A percentile compares a stretch with the other conserved stretches of the same genome.
phyloP scores from a whole-genome alignment of 2,797 vertebrate species.

The Peromyscus attwateri region DNA sequence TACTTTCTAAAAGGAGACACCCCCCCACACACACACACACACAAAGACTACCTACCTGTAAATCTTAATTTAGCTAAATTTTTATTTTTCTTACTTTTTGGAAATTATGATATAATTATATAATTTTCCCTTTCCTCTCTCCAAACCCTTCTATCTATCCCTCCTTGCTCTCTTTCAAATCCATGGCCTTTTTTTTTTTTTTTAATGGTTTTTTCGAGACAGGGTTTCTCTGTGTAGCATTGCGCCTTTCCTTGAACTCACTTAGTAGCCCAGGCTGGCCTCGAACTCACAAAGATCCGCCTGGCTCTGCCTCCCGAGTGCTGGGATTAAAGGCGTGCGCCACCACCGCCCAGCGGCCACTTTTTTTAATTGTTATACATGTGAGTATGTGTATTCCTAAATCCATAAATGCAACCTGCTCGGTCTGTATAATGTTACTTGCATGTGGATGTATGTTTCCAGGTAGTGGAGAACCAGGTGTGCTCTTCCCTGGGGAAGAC shows the following conservation, averaged over 20 bases:
- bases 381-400: not conserved
- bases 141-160: not conserved
- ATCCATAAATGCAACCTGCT: not conserved
- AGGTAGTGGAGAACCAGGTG: not conserved
- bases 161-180: no score
- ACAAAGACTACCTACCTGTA: not conserved
- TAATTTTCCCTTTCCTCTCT: not conserved
- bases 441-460: not conserved
- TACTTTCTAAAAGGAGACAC: constrained; percentile 23
- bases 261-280: no score
- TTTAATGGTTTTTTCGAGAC: no score
- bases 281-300: no score
- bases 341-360: no score
- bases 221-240: no score
- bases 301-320: no score
- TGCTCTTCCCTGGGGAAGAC: not conserved
- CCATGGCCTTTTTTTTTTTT: not conserved
- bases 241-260: no score
- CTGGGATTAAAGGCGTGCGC: no score
- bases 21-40: no score
- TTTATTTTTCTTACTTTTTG: not conserved
- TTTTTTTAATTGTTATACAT: not conserved
- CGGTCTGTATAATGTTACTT: not conserved
- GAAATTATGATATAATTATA: not conserved
- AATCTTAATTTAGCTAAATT: not conserved